These are phyloP conservation scores for Lacerta agilis DNA, from an alignment of 2,797 vertebrate genomes.

Conservation along the genomic window DNA sequence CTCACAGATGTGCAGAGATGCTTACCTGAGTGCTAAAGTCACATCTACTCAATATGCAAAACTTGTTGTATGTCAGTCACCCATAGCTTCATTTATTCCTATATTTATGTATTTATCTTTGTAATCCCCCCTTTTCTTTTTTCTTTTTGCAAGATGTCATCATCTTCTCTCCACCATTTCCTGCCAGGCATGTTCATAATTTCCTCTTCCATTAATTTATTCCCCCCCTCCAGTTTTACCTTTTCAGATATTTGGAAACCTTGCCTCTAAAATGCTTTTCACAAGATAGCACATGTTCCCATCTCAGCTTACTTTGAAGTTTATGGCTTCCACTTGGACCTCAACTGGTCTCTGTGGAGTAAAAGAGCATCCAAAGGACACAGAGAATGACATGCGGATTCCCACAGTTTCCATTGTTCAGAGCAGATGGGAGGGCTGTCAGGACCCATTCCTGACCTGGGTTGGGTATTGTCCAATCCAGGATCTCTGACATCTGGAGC, in stretches of 20 bases:
- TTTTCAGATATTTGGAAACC: constrained; percentile 51
- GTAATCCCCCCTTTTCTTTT: too few species aligned
- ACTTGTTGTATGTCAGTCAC: not conserved
- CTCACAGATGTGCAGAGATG: too few species aligned
- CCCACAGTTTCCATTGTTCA: too few species aligned
- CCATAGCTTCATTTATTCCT: not conserved
- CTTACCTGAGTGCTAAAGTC: not conserved
- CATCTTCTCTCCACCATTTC: constrained; percentile 5
- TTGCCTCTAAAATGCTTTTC: constrained; percentile 27
- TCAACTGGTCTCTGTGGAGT: accelerated
- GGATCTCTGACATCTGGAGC: too few species aligned
- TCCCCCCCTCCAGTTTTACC: constrained; percentile 43
- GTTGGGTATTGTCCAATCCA: too few species aligned
- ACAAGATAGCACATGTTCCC: constrained; percentile 5
- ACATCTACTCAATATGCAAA: not conserved
- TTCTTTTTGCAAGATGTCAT: not conserved
- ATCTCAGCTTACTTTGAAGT: constrained; percentile 51
- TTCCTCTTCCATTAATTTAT: constrained; percentile 49
- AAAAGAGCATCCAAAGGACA: constrained; percentile 50
- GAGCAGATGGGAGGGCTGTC: too few species aligned
- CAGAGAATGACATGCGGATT: accelerated
- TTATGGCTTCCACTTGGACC: constrained; percentile 27
- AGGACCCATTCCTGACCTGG: too few species aligned
- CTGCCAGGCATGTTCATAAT: constrained; percentile 34
- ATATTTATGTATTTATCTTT: not conserved